Evolutionary conservation across 2,797 vertebrate genomes (phyloP).

Genomic region (Eurystomus glaucurus): DNA sequence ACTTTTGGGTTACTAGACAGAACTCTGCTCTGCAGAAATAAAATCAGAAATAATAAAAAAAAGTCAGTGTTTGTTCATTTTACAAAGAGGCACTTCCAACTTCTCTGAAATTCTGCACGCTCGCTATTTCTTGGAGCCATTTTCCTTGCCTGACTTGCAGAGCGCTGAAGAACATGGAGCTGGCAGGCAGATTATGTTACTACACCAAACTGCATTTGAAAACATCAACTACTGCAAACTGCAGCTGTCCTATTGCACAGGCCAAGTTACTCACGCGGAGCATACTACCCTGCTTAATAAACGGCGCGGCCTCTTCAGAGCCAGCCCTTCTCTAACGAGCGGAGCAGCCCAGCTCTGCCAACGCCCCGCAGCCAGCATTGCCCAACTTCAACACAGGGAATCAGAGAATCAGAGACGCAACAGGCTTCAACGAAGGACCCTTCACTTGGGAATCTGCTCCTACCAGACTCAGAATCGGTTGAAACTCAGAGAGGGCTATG

Average conservation of each 20-base stretch:
- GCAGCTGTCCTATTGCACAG: neutral
- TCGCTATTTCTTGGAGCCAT: slow-evolving; percentile 8
- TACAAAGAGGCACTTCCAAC: neutral
- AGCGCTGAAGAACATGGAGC: slow-evolving; percentile 32
- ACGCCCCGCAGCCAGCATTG: neutral
- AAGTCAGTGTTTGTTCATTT: neutral
- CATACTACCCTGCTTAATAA: fast-evolving
- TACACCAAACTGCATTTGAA: neutral
- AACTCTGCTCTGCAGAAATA: neutral
- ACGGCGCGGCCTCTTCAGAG: neutral
- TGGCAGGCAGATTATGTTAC: slow-evolving; percentile 22
- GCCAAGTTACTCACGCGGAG: neutral
- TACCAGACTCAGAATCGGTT: fast-evolving
- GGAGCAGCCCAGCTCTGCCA: neutral
- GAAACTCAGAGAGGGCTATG: neutral
- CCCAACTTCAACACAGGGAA: neutral
- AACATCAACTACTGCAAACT: neutral
- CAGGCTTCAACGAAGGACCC: neutral
- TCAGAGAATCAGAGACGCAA: neutral
- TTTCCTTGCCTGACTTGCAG: neutral
- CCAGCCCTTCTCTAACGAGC: neutral
- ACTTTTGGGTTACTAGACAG: neutral
- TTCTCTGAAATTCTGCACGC: neutral
- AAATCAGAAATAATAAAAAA: neutral
- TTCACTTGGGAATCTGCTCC: neutral